Base-by-base conservation (phyloP, 1,140 invertebrate species). In the Euborellia annulipes region DNA sequence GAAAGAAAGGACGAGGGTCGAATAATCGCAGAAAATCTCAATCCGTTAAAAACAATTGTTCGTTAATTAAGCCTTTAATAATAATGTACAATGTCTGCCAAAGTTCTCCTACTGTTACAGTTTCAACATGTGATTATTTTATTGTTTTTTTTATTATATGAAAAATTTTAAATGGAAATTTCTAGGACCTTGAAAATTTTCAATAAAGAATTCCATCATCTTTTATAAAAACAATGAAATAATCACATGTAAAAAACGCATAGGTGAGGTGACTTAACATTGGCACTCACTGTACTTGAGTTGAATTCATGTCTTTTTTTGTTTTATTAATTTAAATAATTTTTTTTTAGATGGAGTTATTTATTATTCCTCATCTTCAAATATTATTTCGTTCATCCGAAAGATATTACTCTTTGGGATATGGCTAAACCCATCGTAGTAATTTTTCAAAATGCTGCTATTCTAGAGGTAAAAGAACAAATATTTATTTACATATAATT, bases 371-470 rank as follows among this genome's bases (percentile, higher is more conserved):
- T 76, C 57, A 58, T 81, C 18, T 18, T 75, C 9, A 56, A 60
- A 27, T 71, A 73, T 58, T 78, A 80, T 52, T 52, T 67, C 1
- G 52, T 57, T 21, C 51, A 62, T 36, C 34, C 59, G 52, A 44
- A 58, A 53, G 49, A 54, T 52, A 40, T 49, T n/a, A 56, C 68
- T 41, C 68, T 85, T 42, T 90, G 84, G 78, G 63, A 74, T 8
- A 70, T 67, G 52, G 72, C 82, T 1, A 73, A 75, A 54, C 63
- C 69, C 48, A 68, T 74, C 8, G 67, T 94, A 2, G 73, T 85
- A 36, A 72, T 92, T 50, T 92, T 91, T 55, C 91, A 95, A 69
- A 90, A 89, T 66, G 85, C 81, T 48, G 90, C 89, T 45, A 58
- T 89, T 47, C 66, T 94, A 44, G 89, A 94, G 75, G 83, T 85